These are phyloP conservation scores for Brachypodius melanocephalos DNA, from an alignment of 2,113 vertebrate genomes.

Conservation along the genomic window DNA sequence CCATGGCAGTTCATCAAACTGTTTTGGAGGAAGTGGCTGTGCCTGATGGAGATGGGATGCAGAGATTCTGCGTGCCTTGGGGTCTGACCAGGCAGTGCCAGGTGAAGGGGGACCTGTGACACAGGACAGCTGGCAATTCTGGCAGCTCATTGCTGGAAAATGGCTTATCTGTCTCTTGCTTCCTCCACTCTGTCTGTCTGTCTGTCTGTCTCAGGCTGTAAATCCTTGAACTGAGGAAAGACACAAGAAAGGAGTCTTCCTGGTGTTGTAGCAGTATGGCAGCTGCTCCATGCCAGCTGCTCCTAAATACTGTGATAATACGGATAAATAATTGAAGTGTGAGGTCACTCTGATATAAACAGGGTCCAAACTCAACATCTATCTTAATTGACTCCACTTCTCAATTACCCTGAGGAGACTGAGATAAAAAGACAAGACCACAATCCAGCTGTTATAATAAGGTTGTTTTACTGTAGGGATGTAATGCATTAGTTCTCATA, in stretches of 20 bases:
- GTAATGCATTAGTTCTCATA: not conserved
- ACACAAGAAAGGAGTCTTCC: not conserved
- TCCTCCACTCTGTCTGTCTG: not conserved
- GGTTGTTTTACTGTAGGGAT: not conserved
- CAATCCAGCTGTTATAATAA: not conserved
- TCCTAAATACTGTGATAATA: not conserved
- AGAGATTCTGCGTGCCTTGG: accelerated
- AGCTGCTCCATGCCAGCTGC: constrained; percentile 10
- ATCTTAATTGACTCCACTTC: not conserved
- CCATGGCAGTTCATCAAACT: not conserved
- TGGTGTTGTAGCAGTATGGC: not conserved
- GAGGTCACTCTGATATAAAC: not conserved
- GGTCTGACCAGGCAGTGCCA: not conserved
- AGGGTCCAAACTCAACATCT: not conserved
- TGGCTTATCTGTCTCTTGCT: not conserved
- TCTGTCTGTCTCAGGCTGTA: not conserved
- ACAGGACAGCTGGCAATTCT: not conserved
- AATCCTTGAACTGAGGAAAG: not conserved
- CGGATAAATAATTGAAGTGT: not conserved
- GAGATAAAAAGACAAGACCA: not conserved
- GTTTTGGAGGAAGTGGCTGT: not conserved
- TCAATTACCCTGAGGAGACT: not conserved
- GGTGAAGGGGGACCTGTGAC: not conserved
- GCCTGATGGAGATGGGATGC: not conserved
- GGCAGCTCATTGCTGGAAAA: not conserved